Evolutionary conservation across 1,140 invertebrate genomes (phyloP).

Genomic region (Pinna nobilis): DNA sequence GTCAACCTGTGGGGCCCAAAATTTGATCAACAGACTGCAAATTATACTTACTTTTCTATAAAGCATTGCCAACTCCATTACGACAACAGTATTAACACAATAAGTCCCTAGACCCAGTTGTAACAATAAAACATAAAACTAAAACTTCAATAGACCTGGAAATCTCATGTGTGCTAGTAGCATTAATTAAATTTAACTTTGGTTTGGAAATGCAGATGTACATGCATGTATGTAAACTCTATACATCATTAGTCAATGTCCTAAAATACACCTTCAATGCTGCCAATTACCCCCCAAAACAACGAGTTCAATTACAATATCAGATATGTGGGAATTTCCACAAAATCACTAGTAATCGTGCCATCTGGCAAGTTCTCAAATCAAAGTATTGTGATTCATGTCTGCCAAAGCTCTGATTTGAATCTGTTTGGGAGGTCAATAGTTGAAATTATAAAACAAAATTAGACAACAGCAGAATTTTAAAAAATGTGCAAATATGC

Average conservation of each 20-base stretch:
- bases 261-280: slow-evolving; percentile 18
- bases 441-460: background rate
- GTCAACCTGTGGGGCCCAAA: too few relatives aligned
- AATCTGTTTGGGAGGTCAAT: background rate
- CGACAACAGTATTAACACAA: background rate
- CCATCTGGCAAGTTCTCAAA: background rate
- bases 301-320: slow-evolving; percentile 8
- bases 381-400: background rate
- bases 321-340: slow-evolving; percentile 17
- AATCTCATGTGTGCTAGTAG: background rate
- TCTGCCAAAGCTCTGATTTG: background rate
- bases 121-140: background rate
- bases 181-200: too few relatives aligned
- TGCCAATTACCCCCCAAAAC: background rate
- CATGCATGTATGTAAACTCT: background rate
- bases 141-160: background rate
- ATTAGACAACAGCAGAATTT: background rate
- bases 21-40: too few relatives aligned
- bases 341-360: slow-evolving; percentile 8
- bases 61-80: too few relatives aligned
- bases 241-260: background rate
- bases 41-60: too few relatives aligned
- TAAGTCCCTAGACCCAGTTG: background rate
- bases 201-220: background rate
- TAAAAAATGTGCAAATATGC: background rate